Percentiles rank a stretch among this genome's conserved stretches.
phyloP scores from a whole-genome alignment of 1,140 invertebrate genomes.

The Caenorhabditis latens region DNA sequence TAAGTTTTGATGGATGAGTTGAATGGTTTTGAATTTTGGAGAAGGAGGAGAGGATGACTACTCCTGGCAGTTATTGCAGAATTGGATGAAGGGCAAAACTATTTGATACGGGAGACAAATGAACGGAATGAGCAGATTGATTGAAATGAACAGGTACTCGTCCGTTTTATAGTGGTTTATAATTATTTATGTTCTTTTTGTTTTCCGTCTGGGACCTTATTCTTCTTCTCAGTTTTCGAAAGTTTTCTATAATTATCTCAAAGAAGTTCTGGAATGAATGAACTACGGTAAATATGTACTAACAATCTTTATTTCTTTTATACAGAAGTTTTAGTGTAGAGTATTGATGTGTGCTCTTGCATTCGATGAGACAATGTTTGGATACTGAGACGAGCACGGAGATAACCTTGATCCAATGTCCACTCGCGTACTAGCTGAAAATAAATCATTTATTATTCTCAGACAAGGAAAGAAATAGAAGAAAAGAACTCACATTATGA shows the following conservation, averaged over 20 bases:
- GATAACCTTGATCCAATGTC: slow-evolving; percentile 29
- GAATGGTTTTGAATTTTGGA: neutral
- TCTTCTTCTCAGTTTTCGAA: no score
- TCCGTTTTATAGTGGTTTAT: no score
- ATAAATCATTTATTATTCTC: neutral
- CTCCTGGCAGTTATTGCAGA: neutral
- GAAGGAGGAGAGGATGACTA: neutral
- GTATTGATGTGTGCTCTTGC: slow-evolving; percentile 37
- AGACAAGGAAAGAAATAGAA: neutral
- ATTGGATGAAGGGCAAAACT: neutral
- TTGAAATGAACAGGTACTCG: no score
- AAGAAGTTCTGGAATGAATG: no score
- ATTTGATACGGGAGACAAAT: no score
- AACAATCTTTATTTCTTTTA: neutral
- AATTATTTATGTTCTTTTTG: no score
- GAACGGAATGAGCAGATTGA: no score
- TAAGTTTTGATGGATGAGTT: slow-evolving; percentile 24
- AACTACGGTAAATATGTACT: no score
- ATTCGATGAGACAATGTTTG: slow-evolving; percentile 47
- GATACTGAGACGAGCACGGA: slow-evolving; percentile 30
- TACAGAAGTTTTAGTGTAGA: slow-evolving; percentile 42
- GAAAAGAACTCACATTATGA: neutral
- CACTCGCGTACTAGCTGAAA: slow-evolving; percentile 42
- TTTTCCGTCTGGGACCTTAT: no score
- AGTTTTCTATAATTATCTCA: no score